Evolutionary conservation across 2,797 vertebrate species (phyloP).

Genomic region (Ctenosaura bakeri): DNA sequence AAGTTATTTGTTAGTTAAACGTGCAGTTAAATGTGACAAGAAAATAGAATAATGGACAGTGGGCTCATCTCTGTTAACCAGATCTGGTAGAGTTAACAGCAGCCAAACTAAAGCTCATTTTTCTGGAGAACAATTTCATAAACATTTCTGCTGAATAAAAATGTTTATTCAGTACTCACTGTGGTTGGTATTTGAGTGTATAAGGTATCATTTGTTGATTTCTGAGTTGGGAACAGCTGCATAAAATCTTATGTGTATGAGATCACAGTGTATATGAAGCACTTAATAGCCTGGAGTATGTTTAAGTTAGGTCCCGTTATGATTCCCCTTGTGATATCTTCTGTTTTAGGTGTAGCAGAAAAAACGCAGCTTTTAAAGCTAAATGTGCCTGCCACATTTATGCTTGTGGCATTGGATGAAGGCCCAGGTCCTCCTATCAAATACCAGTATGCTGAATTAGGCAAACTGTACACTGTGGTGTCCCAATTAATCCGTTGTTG

Average conservation of each 20-base stretch:
- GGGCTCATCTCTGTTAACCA: too few species aligned
- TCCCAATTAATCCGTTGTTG: constrained; percentile 98
- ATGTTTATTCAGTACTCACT: background rate
- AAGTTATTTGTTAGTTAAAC: background rate
- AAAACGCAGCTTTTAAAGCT: constrained; percentile 97
- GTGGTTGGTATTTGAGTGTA: background rate
- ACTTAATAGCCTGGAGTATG: background rate
- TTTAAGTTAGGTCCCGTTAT: background rate
- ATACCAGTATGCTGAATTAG: constrained; percentile 98
- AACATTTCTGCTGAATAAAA: background rate
- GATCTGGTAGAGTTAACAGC: background rate
- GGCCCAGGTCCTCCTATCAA: constrained; percentile 98
- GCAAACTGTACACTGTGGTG: constrained; percentile 98
- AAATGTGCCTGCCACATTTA: constrained; percentile 97
- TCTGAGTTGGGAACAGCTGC: background rate
- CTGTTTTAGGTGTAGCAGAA: constrained; percentile 92
- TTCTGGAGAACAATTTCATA: background rate
- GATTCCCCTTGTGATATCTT: background rate
- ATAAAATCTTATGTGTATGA: background rate
- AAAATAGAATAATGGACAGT: background rate
- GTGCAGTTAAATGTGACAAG: background rate
- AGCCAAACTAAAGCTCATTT: background rate
- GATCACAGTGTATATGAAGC: background rate
- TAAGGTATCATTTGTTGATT: background rate
- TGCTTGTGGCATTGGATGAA: constrained; percentile 98